Base-by-base conservation (phyloP, 2,113 vertebrate genomes). In the Campylomormyrus numenius region DNA sequence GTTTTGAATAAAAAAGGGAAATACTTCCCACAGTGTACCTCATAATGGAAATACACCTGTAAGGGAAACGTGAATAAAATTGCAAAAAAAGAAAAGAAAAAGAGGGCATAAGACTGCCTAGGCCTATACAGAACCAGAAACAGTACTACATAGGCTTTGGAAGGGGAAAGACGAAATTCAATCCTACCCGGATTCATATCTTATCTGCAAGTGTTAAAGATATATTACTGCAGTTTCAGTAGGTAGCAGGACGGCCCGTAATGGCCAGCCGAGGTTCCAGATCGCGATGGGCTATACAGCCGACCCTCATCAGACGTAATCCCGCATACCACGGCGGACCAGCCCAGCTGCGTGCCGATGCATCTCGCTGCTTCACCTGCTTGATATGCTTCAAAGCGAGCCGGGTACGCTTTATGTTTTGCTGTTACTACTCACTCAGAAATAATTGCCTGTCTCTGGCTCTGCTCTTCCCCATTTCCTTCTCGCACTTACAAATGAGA, bases 371-470 rank as follows among this genome's bases (percentile, higher is more conserved):
- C 17, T 87, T 87, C 50, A 49, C 48, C 48, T 86, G 84, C 11
- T 87, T 53, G 42, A 56, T 35, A 53, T 87, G 49, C 50, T 62
- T 58, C 58, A 70, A 88, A 31, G 42, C 13, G 5, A 42, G 1
- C 5, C 45, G 39, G 15, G 21, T 8, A 11, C 24, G n/a, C 49
- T 70, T 88, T 74, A 74, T 74, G 66, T 80, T 88, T 88, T 66
- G 24, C 42, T 70, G 53, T 88, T 66, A 45, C 17, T 27, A 39
- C 86, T 53, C 86, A 87, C 86, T 56, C 86, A 87, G 50, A 87
- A 87, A 87, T 87, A 87, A 87, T 87, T 58, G 39, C 87, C 87
- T 88, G 56, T 88, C 87, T 66, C 87, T 66, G 56, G 19, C 24
- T 88, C 87, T 88, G 35, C 87, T 24, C 39, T 13, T 62, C 56